Conservation (phyloP, 1,140 invertebrate species). For the Cydia strobilella region DNA sequence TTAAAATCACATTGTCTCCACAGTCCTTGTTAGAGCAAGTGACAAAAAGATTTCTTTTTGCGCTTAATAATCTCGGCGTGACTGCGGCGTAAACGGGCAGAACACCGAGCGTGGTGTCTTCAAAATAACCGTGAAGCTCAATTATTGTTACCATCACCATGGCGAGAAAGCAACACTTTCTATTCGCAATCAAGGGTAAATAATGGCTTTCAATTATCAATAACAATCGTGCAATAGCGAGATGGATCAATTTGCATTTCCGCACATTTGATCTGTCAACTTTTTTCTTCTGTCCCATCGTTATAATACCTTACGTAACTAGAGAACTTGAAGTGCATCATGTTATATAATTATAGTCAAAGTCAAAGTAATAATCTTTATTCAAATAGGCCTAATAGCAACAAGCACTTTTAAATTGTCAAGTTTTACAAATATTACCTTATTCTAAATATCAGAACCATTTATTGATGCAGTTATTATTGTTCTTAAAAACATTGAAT, state of each 20-base stretch:
- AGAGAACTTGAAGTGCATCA: not conserved
- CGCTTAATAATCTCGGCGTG: constrained; percentile 36
- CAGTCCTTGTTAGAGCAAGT: constrained; percentile 29
- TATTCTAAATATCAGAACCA: too few species aligned
- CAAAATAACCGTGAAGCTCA: constrained; percentile 50
- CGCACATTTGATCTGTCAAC: constrained; percentile 16
- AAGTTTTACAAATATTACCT: too few species aligned
- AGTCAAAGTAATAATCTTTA: too few species aligned
- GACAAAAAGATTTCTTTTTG: constrained; percentile 39
- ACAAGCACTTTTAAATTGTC: too few species aligned
- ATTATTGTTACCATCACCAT: constrained; percentile 44
- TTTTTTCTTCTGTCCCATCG: constrained; percentile 14
- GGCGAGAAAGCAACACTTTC: constrained; percentile 62
- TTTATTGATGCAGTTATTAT: too few species aligned
- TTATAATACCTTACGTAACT: constrained; percentile 20
- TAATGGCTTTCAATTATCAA: constrained; percentile 57
- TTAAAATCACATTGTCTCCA: constrained; percentile 34
- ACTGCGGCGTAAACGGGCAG: constrained; percentile 33
- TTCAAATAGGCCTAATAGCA: too few species aligned
- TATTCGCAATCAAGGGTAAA: constrained; percentile 55
- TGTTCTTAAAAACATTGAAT: too few species aligned
- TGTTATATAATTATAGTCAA: not conserved
- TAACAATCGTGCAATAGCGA: constrained; percentile 43
- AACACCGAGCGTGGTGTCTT: constrained; percentile 42
- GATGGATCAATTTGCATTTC: constrained; percentile 48